Evolutionary conservation across 2,797 vertebrate genomes (phyloP), one percentile per base, ranked within the genome.

Genomic region (Gymnocypris eckloni): DNA sequence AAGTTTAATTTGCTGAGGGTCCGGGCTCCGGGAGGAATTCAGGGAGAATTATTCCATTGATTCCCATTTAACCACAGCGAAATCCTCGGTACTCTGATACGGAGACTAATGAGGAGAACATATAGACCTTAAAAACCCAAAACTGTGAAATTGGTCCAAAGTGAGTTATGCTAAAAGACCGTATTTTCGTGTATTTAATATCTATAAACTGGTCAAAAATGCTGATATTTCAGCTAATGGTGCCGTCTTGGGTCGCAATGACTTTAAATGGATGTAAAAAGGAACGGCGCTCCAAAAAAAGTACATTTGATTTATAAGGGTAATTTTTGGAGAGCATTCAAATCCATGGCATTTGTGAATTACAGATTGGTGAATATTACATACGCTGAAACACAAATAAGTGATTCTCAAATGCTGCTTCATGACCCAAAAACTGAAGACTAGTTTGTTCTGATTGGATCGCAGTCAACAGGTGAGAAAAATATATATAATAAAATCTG

Each of bases 1-100:
- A 93, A 93, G 94, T 92, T 94, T 94, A 93, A 95, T 95, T 95
- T 94, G 93, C 90, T 92, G 93, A 94, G 94, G 94, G 93, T 87
- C 91, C 89, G 90, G 93, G 92, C 92, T 91, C 90, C 87, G 90
- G 92, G 92, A 92, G 94, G 94, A 93, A 95, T 95, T 94, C 90
- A 92, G 93, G 92, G 92, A 88, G 91, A 95, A 92, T 87, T 94
- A 94, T 94, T 96, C 94, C 94, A 94, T 94, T 93, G 94, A 95
- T 95, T 94, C 92, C 91, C 91, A 92, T 94, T 94, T 93, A 91
- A 92, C 92, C 94, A 92, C 91, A 93, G 89, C 54, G 90, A 92
- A 93, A 88, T 91, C 91, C 86, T 88, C 90, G 90, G 93, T 92
- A 90, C 86, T 88, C 91, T 93, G 93, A 94, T 92, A 93, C 88